Base-by-base conservation (phyloP, 2,888 invertebrate species). In the Mylabris sibirica region DNA sequence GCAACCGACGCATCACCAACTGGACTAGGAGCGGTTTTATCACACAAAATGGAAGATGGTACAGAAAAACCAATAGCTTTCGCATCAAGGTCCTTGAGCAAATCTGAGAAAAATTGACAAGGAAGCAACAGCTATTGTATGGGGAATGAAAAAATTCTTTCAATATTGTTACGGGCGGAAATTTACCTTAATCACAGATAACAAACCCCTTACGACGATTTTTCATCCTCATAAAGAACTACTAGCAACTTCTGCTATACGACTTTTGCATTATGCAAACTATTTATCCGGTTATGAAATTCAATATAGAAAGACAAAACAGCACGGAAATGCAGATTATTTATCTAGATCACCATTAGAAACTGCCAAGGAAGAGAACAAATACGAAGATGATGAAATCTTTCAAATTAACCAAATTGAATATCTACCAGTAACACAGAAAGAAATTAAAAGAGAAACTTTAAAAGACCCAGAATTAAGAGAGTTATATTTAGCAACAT, bases 1-100 rank as follows among this genome's bases (percentile, higher is more conserved):
- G 79, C 81, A 9, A 79, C 81, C n/a, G 81, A 83, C 74, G 81
- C 81, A 9, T 80, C 79, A 60, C 78, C 78, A 12, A 65, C 67
- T 20, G 81, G 81, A 34, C 62, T 80, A 49, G 81, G 81, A 11
- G 77, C 81, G 12, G 80, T 83, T 3, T 70, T 80, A 63, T 77
- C 76, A 20, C 77, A 80, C 61, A 75, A 74, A 49, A 73, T 76
- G 63, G 72, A 72, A 64, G 77, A 82, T 74, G 78, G 79, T 12
- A 69, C 72, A 35, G 80, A 83, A 61, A 14, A 35, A 14, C 41
- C 67, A 3, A 68, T 70, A 59, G 80, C 80, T 3, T 84, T 68
- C 74, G 64, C 63, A 12, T 72, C 69, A 44, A 35, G 69, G 26
- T 24, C 71, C 0, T 49, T 70, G 12, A 69, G 49, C 0, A 17